Percentiles rank a stretch among this genome's conserved stretches.
Evolutionary conservation across 2,797 vertebrate species (phyloP).

Genomic region (Anguilla anguilla): DNA sequence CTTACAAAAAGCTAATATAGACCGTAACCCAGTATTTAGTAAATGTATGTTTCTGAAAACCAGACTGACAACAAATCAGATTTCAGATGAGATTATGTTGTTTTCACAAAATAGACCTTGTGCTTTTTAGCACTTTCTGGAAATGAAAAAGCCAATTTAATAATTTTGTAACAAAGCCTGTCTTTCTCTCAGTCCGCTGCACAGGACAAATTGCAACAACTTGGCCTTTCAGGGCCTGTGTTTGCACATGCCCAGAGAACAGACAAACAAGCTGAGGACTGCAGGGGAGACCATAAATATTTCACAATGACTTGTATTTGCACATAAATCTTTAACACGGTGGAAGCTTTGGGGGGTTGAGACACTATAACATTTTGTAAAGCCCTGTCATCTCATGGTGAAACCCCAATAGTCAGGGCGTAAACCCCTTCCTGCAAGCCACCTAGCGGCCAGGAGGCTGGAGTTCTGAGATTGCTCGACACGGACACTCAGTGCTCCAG

Average conservation of each 20-base stretch:
- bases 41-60: background rate
- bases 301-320: slow-evolving; percentile 51
- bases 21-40: background rate
- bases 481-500: too few species aligned
- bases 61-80: background rate
- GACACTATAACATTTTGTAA: slow-evolving; percentile 29
- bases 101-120: background rate
- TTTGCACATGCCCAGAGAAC: slow-evolving; percentile 5
- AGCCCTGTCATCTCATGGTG: background rate
- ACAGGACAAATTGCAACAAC: slow-evolving; percentile 7
- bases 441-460: too few species aligned
- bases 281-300: slow-evolving; percentile 56
- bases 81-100: background rate
- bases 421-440: too few species aligned
- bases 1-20: background rate
- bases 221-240: background rate
- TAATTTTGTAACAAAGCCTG: background rate
- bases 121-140: background rate
- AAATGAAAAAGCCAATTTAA: background rate
- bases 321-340: slow-evolving; percentile 63
- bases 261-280: slow-evolving; percentile 29
- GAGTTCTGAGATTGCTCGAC: too few species aligned
- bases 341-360: slow-evolving; percentile 31
- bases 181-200: slow-evolving; percentile 10
- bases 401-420: slow-evolving; percentile 20